These are phyloP conservation scores for Pampusana beccarii DNA, from an alignment of 2,113 vertebrate species.

Conservation along the genomic window DNA sequence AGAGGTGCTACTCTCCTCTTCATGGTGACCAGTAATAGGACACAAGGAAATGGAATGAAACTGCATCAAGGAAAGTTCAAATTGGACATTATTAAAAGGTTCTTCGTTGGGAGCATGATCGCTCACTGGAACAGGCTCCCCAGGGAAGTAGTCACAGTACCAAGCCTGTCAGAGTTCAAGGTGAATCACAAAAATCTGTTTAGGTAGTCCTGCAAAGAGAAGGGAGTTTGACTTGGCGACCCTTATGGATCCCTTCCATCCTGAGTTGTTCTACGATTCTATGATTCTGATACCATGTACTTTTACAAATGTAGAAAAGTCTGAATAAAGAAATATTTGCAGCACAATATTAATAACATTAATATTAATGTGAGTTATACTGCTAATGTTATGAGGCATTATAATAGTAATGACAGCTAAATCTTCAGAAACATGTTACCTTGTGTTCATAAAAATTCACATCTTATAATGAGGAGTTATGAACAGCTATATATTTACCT, in stretches of 20 bases:
- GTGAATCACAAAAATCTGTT: background rate
- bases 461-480: background rate
- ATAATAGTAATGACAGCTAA: background rate
- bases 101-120: background rate
- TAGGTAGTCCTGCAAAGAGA: fast-evolving
- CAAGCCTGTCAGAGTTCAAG: background rate
- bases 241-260: background rate
- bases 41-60: background rate
- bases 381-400: background rate
- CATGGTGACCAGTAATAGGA: background rate
- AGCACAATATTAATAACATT: background rate
- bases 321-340: background rate
- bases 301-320: background rate
- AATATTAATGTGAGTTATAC: background rate
- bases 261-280: background rate
- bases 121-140: background rate
- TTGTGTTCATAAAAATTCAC: background rate
- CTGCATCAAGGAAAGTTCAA: background rate
- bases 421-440: background rate
- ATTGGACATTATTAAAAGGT: background rate
- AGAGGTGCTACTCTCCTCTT: background rate
- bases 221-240: background rate
- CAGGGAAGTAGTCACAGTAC: background rate
- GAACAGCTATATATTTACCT: background rate
- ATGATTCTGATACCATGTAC: fast-evolving